phyloP scores from a whole-genome alignment of 2,888 invertebrate species.

The Adelognathus sp. region DNA sequence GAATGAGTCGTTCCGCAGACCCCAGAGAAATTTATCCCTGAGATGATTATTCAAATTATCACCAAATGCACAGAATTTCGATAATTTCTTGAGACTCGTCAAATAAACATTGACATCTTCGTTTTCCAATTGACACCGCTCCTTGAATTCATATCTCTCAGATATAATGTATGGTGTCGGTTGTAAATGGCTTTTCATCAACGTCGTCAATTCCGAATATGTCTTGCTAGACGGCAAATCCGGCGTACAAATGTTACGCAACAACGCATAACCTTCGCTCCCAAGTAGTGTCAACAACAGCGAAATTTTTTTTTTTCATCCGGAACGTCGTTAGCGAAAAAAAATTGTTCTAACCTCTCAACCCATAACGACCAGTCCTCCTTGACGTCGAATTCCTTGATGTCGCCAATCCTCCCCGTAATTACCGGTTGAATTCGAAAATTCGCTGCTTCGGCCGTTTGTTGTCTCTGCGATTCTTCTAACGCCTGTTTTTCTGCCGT shows the following conservation, averaged over 20 bases:
- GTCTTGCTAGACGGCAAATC: conserved; percentile 2
- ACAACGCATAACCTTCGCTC: conserved; percentile 7
- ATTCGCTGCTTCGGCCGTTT: no score
- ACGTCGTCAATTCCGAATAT: conserved; percentile 3
- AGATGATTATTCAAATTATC: conserved; percentile 12
- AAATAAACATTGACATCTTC: conserved; percentile 23
- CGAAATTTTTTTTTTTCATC: conserved; percentile 26
- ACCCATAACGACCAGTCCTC: conserved; percentile 27
- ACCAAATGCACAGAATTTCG: conserved; percentile 42
- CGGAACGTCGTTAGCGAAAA: conserved; percentile 23
- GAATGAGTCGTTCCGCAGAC: conserved; percentile 9
- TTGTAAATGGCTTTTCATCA: conserved; percentile 31
- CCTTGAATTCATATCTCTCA: conserved; percentile 39
- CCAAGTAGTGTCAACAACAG: conserved; percentile 1
- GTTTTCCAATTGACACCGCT: conserved; percentile 22
- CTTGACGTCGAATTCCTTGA: no score
- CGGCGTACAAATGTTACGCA: conserved; percentile 41
- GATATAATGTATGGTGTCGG: conserved; percentile 39
- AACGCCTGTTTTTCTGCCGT: no score
- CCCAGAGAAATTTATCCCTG: conserved; percentile 46
- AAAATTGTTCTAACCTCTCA: conserved; percentile 45
- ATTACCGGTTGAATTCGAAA: no score
- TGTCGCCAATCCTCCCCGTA: no score
- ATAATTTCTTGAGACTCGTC: conserved; percentile 28
- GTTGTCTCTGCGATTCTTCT: no score